These are phyloP conservation scores for Prionace glauca DNA, from an alignment of 2,797 vertebrate species.

Conservation along the genomic window DNA sequence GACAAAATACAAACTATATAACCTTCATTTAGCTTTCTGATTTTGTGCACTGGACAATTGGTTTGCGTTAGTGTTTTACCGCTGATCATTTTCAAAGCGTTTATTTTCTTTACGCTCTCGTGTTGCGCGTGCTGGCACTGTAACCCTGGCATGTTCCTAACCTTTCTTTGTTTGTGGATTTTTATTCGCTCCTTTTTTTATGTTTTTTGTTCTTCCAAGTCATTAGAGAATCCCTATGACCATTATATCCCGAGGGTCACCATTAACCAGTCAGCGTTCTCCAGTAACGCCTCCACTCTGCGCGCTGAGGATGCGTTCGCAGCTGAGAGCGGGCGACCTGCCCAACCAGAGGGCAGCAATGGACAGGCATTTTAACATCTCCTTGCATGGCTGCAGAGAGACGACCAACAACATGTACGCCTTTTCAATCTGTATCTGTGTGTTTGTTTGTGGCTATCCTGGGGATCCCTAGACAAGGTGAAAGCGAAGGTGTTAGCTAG, in stretches of 20 bases:
- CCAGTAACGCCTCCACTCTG: conserved; percentile 63
- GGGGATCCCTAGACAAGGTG: background rate
- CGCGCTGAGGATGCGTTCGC: conserved; percentile 53
- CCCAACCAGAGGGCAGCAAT: conserved; percentile 58
- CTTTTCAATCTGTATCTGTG: background rate
- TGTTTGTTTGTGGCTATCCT: background rate
- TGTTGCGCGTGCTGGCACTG: conserved; percentile 23
- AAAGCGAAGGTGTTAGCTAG: background rate
- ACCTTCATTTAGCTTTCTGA: background rate
- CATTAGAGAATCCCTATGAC: conserved; percentile 57
- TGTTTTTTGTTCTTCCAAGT: conserved; percentile 37
- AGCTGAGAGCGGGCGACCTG: conserved; percentile 46
- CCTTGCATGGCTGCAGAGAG: background rate
- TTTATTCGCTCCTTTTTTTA: background rate
- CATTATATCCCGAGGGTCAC: conserved; percentile 77
- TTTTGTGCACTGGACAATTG: background rate
- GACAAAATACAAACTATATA: background rate
- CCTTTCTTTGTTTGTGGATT: background rate
- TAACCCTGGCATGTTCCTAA: background rate
- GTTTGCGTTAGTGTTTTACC: background rate
- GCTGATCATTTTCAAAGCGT: background rate
- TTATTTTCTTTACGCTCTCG: background rate
- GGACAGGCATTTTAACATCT: conserved; percentile 44
- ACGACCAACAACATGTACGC: background rate
- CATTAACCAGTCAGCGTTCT: conserved; percentile 55